Conservation (phyloP, 2,888 invertebrate genomes). For the Eupithecia insigniata region DNA sequence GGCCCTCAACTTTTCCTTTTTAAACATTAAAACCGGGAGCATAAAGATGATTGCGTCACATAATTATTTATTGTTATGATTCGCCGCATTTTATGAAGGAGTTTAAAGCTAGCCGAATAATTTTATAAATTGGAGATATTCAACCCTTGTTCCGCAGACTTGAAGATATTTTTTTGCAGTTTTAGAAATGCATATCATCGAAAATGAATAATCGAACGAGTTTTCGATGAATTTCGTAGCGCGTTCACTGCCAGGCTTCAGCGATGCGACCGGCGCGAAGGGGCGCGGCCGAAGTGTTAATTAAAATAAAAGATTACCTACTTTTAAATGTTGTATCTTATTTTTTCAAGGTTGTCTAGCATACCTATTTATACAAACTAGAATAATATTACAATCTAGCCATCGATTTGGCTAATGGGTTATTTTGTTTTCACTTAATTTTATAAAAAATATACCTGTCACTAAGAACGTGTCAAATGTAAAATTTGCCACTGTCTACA, state of each 20-base stretch:
- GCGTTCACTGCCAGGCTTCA: neutral
- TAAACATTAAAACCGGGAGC: slow-evolving; percentile 40
- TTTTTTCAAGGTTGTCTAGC: too few species aligned
- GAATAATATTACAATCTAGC: too few species aligned
- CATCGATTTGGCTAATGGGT: too few species aligned
- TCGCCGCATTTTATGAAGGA: slow-evolving; percentile 39
- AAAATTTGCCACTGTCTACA: too few species aligned
- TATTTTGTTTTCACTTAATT: too few species aligned
- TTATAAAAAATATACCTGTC: too few species aligned
- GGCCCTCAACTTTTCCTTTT: slow-evolving; percentile 42
- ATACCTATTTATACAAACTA: too few species aligned
- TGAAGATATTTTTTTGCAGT: neutral
- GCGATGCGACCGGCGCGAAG: neutral
- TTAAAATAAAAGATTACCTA: neutral
- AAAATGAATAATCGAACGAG: too few species aligned
- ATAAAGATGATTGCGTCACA: slow-evolving; percentile 47
- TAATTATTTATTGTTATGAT: slow-evolving; percentile 48
- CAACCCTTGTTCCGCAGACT: neutral
- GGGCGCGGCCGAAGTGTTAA: neutral
- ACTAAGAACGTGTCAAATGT: too few species aligned
- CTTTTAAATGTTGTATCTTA: too few species aligned
- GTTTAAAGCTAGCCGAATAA: slow-evolving; percentile 31
- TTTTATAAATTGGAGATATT: neutral
- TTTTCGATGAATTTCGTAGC: too few species aligned
- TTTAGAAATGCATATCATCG: too few species aligned